Base-by-base conservation (phyloP, 2,113 vertebrate genomes). In the Anser brachyrhynchus region DNA sequence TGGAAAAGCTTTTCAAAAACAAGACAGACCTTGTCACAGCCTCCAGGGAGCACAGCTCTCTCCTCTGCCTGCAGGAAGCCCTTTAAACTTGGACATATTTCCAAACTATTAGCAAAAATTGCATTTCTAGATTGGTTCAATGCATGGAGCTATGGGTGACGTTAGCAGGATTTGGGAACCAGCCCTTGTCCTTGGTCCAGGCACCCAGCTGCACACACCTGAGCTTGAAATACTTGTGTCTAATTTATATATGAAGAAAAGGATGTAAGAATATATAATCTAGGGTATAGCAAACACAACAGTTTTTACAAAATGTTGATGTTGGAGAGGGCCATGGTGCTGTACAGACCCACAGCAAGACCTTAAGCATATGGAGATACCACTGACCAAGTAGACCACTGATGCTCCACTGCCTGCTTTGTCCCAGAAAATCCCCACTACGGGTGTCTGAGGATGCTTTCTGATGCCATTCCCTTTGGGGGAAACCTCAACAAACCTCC, bases 141-240 rank as follows among this genome's bases (percentile, higher is more conserved):
- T 8, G 20, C 64, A 70, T 49, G 85, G 22, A 62, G 28, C 21
- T 33, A 4, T 7, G 25, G 29, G 11, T 52, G 64, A 88, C 33
- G 21, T 75, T 11, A 81, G 28, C 4, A 44, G 51, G 57, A 58
- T 23, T 59, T 82, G n/a, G 55, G 39, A 90, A 58, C 44, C 33
- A 20, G 2, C 3, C 19, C 2, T 11, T 25, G 11, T 43, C 37
- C 31, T 31, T 9, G 65, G 11, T 46, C 82, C 54, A 29, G 75
- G 10, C n/a, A 25, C 37, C 31, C 55, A 44, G 11, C 23, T n/a
- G 41, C 13, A 64, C 13, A 26, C 9, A 10, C 0, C 0, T 18
- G 35, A 90, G 4, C 10, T 37, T 67, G 46, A 67, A 64, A 61
- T 4, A 10, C 26, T 62, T 61, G 8, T 46, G 29, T 58, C 61